These are phyloP conservation scores for Scaptomyza pallida DNA, from an alignment of 1,140 invertebrate species.

Conservation along the genomic window DNA sequence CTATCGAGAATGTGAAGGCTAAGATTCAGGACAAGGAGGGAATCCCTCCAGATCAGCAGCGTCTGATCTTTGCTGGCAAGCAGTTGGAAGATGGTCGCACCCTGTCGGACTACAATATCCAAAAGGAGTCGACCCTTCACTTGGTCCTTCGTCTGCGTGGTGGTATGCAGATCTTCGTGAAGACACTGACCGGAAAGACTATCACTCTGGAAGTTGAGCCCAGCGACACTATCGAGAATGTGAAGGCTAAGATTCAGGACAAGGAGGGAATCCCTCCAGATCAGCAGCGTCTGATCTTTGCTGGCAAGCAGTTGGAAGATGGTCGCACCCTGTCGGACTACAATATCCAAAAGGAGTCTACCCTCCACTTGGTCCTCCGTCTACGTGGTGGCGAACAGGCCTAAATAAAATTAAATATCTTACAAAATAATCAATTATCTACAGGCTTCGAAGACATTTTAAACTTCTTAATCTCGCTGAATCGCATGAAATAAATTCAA, in stretches of 20 bases:
- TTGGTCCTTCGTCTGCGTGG: constrained; percentile 86
- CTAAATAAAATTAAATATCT: constrained; percentile 43
- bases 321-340: constrained; percentile 86
- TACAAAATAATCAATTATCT: constrained; percentile 25
- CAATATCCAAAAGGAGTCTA: constrained; percentile 87
- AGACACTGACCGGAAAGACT: constrained; percentile 93
- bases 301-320: constrained; percentile 88
- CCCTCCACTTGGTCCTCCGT: constrained; percentile 88
- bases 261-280: constrained; percentile 90
- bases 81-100: constrained; percentile 87
- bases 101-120: constrained; percentile 86
- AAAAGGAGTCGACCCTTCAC: constrained; percentile 88
- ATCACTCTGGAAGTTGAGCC: constrained; percentile 92
- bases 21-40: constrained; percentile 91
- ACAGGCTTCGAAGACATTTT: too few species aligned
- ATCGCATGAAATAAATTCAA: constrained; percentile 30
- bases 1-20: constrained; percentile 92
- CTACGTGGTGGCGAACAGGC: constrained; percentile 88
- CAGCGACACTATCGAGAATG: constrained; percentile 92
- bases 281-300: constrained; percentile 85
- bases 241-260: constrained; percentile 92
- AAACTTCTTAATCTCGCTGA: constrained; percentile 29
- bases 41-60: constrained; percentile 87
- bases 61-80: constrained; percentile 86
- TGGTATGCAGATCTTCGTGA: constrained; percentile 91